Base-by-base conservation (phyloP, 2,888 invertebrate species). In the Pyrgus malvae region DNA sequence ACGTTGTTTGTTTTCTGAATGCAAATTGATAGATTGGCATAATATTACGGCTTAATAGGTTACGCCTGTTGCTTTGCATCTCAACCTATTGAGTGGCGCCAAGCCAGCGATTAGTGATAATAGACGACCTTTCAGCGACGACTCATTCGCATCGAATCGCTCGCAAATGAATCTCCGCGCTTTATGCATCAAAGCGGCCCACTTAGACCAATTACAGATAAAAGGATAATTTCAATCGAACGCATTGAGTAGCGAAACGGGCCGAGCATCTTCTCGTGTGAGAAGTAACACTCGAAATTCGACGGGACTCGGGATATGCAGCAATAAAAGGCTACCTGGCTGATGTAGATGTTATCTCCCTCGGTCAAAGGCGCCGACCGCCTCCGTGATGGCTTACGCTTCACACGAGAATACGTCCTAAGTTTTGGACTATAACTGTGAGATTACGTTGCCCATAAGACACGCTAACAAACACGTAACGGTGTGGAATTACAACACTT, bases 261-360 rank as follows among this genome's bases (percentile, higher is more conserved):
- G 19, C 27, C 16, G n/a, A n/a, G n/a, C 16, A 16, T 37, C 16
- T 38, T 19, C 7, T 38, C 6, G 38, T 77, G 80, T 83, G 81
- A 82, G 80, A 81, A 76, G 71, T 74, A 76, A 76, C 80, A 78
- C 75, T 69, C 64, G 60, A 69, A 63, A 68, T 65, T 62, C 62
- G 62, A 67, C 69, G 66, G 72, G 65, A 63, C 68, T 68, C 67
- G 63, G 66, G 67, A 62, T 65, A 75, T 72, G 73, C 61, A 66
- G 76, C 74, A 78, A 72, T 84, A 85, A 86, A 85, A 82, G 78
- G 80, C 81, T 89, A 89, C 89, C 89, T 88, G 88, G 80, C 72
- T 78, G 72, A 76, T 78, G 79, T 83, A 86, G 88, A 88, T 88
- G 78, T 83, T 88, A 88, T 88, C 88, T 86, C 64, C 58, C 64